These are phyloP conservation scores for Ectemnius continuus DNA, from an alignment of 2,888 invertebrate species.

Conservation along the genomic window DNA sequence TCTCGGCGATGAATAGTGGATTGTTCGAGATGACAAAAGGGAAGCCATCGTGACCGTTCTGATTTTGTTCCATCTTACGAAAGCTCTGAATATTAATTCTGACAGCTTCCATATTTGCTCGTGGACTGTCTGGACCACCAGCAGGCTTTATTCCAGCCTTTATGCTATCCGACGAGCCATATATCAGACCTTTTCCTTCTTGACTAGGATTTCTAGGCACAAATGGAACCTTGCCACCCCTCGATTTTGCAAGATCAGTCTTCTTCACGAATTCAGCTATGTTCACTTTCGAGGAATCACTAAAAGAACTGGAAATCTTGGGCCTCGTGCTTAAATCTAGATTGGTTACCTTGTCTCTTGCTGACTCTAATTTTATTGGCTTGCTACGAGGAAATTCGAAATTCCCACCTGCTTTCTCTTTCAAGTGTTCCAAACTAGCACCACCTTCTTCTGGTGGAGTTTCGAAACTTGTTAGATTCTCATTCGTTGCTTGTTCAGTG, in stretches of 20 bases:
- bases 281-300: conserved; percentile 59
- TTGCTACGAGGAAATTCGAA: conserved; percentile 59
- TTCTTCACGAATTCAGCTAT: conserved; percentile 67
- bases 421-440: conserved; percentile 42
- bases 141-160: conserved; percentile 61
- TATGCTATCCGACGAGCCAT: conserved; percentile 62
- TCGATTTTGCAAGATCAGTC: conserved; percentile 60
- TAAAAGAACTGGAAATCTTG: conserved; percentile 60
- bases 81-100: conserved; percentile 68
- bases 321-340: conserved; percentile 69
- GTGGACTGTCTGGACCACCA: conserved; percentile 61
- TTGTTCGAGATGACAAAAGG: conserved; percentile 75
- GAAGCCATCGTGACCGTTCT: conserved; percentile 70
- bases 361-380: conserved; percentile 57
- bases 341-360: conserved; percentile 61
- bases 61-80: conserved; percentile 67
- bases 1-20: conserved; percentile 72
- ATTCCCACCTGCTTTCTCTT: conserved; percentile 50
- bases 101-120: conserved; percentile 68
- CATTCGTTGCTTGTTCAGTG: conserved; percentile 53
- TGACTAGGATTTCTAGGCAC: conserved; percentile 58
- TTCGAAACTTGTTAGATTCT: conserved; percentile 50
- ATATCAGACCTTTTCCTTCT: conserved; percentile 51
- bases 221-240: conserved; percentile 56
- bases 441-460: conserved; percentile 45